A percentile compares a stretch with the other conserved stretches of the same genome.
phyloP scores from a whole-genome alignment of 2,113 vertebrate species.

The Podarcis cretensis region DNA sequence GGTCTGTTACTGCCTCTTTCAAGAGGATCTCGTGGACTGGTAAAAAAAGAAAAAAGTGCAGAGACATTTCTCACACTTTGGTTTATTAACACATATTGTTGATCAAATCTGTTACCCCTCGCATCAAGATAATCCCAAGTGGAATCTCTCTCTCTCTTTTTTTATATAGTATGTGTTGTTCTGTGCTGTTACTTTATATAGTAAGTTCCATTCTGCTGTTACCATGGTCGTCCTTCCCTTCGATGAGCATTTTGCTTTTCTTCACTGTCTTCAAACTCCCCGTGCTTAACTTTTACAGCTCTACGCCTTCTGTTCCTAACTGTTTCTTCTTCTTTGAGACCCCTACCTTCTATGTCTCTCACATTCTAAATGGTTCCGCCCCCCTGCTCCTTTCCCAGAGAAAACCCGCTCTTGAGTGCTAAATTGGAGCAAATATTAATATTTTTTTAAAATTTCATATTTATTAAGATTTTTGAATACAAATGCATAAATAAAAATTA shows the following conservation, averaged over 20 bases:
- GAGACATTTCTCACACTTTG: neutral
- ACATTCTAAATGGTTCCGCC: neutral
- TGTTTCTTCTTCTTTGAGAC: neutral
- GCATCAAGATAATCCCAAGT: neutral
- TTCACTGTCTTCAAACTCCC: neutral
- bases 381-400: no score
- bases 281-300: no score
- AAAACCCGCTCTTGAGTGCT: no score
- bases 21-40: neutral
- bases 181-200: neutral
- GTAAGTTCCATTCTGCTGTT: neutral
- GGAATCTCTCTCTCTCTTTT: neutral
- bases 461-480: no score
- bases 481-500: no score
- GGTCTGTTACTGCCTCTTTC: constrained; percentile 13
- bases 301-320: neutral
- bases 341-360: neutral
- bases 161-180: neutral
- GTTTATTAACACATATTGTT: neutral
- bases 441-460: no score
- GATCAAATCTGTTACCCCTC: neutral
- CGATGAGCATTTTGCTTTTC: neutral
- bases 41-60: neutral
- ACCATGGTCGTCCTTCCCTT: neutral
- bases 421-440: no score